Base-by-base conservation (phyloP, 92 coral and sea anemone genomes). In the Epizoanthus scotinus region DNA sequence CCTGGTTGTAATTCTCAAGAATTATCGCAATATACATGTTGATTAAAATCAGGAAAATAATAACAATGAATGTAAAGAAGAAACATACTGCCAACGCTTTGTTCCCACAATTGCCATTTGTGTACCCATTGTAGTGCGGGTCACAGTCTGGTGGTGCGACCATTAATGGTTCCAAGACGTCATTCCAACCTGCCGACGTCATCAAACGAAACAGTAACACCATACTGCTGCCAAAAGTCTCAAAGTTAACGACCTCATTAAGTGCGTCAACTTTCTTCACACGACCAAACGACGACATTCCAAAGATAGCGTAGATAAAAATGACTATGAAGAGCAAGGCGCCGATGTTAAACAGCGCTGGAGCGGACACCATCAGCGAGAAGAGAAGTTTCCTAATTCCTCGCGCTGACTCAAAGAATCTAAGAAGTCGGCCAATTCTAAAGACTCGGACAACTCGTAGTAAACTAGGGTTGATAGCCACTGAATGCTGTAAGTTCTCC, bases 161-260 rank as follows among this genome's bases (percentile, higher is more conserved):
- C 99, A 91, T 91, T 73, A 96, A 81, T 26, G 98, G 89, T 27
- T 91, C 95, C 20, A 96, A 52, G 5, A 96, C 83, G 72, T 96
- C 99, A 64, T 96, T 93, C 98, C 99, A 96, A 1, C 99, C 99
- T 9, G 99, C 96, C 47, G 98, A 94, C 47, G 99, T 93, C 94
- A 96, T 93, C 4, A 96, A 83, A 17, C 96, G 98, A 71, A 96
- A 93, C 79, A 96, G 25, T 31, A 96, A 90, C 67, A 93, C 73
- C 77, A 96, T 87, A 34, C 95, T 90, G 31, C 80, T 91, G 26
- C 91, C 84, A 73, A 96, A 93, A 74, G 93, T 93, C 75, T 96
- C 99, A 69, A 96, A 96, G 83, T 96, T 95, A 0, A 95, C 96
- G 61, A 93, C 97, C 14, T 91, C 95, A 67, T 96, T 96, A 19